Base-by-base conservation (phyloP, 2,113 vertebrate genomes). In the Microcebus jonahi region DNA sequence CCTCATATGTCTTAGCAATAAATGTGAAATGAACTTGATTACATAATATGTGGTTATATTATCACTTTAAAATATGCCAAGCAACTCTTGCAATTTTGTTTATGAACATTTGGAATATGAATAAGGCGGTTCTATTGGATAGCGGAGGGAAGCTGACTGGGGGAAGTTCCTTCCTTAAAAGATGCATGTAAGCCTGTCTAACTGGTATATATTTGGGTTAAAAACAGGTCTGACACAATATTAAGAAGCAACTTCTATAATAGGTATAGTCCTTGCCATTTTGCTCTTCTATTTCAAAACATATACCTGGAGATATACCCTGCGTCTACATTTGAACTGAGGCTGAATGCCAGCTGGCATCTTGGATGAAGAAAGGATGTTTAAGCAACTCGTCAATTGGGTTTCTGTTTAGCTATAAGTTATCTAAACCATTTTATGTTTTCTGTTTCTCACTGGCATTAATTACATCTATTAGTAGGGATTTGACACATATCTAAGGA, bases 11-110 rank as follows among this genome's bases (percentile, higher is more conserved):
- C 86, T 97, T 89, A 97, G 92, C 0, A 6, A 95, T 90, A 97
- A 95, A 97, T 5, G 81, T 94, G 85, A 88, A 96, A 96, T 92
- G 63, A 98, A 93, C 91, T 90, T 94, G 77, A 97, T 98, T 97
- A 88, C 97, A 87, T 88, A 11, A 13, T 55, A 65, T 65, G 3
- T 53, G 59, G 97, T 97, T 95, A 65, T 79, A 77, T 67, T 97
- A 96, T 94, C 50, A 59, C 42, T 96, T 91, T 94, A 84, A 97
- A 98, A 95, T 94, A 84, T 45, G 17, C 90, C 95, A 97, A 71
- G 36, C 68, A 86, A 97, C 50, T 4, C 12, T 93, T 57, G 89
- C 89, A 70, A 95, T 92, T 90, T 88, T 8, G 12, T 93, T 84
- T 87, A 79, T 0, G 17, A 90, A 80, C 83, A 61, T 93, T 96